Evolutionary conservation across 2,113 vertebrate genomes (phyloP).

Genomic region (Chlorocebus sabaeus): DNA sequence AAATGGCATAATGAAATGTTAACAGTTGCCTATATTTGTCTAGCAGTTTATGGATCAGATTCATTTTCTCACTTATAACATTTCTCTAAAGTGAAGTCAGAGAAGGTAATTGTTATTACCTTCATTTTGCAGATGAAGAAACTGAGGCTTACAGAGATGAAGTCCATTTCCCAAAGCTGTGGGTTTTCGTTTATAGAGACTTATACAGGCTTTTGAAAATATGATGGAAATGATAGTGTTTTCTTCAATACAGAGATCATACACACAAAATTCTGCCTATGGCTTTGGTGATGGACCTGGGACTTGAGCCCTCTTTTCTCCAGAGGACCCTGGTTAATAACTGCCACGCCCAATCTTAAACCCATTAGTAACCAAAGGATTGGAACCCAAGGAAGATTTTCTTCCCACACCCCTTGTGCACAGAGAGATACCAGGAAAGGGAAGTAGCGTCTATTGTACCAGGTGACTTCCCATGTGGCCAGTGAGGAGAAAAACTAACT

Average conservation of each 20-base stretch:
- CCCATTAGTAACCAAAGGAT: neutral
- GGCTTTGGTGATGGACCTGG: neutral
- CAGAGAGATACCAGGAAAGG: neutral
- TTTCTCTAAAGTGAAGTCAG: neutral
- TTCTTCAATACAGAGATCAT: rapidly evolving
- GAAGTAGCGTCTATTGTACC: neutral
- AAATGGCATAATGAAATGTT: neutral
- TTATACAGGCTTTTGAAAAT: neutral
- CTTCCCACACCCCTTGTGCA: neutral
- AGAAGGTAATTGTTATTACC: rapidly evolving
- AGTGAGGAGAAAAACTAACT: neutral
- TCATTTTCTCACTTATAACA: neutral
- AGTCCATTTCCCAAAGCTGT: rapidly evolving
- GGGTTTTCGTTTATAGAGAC: neutral
- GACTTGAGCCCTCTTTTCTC: neutral
- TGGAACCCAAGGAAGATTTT: neutral
- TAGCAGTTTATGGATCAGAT: neutral
- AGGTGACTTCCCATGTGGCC: neutral
- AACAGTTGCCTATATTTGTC: neutral
- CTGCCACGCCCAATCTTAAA: neutral
- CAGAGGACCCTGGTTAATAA: neutral
- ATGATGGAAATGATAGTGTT: neutral
- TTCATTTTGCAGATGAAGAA: neutral
- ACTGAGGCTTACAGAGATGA: neutral
- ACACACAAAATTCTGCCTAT: neutral